A percentile compares a stretch with the other conserved stretches of the same genome.
Conservation (phyloP, 1,140 invertebrate genomes). For the Pissodes strobi region DNA sequence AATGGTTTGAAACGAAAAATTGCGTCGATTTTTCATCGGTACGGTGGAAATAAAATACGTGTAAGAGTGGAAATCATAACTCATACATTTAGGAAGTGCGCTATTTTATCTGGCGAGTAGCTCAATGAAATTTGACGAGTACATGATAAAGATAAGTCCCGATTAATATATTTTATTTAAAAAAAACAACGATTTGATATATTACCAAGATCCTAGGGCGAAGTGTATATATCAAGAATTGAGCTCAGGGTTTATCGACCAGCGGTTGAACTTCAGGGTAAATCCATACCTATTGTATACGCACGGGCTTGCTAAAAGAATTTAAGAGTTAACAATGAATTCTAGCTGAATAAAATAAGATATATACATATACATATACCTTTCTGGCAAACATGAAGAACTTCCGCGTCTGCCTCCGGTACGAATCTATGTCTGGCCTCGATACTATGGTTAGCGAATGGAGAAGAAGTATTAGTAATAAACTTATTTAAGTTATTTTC, state of each 20-base stretch:
- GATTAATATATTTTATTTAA: constrained; percentile 45
- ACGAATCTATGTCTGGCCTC: too few relatives aligned
- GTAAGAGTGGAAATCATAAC: constrained; percentile 38
- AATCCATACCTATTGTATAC: constrained; percentile 12
- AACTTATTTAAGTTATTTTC: too few relatives aligned
- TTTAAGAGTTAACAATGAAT: constrained; percentile 18
- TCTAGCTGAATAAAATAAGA: constrained; percentile 5
- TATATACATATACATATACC: neutral
- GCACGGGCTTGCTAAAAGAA: constrained; percentile 8
- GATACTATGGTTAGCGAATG: too few relatives aligned
- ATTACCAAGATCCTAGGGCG: constrained; percentile 8
- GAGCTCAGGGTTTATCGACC: constrained; percentile 10
- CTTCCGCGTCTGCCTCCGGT: too few relatives aligned
- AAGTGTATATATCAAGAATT: constrained; percentile 22
- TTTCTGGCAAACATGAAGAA: too few relatives aligned
- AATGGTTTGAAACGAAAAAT: constrained; percentile 44
- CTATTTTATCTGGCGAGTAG: constrained; percentile 38
- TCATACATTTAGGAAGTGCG: constrained; percentile 42
- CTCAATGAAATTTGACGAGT: constrained; percentile 45
- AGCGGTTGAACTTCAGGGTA: constrained; percentile 5
- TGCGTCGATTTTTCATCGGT: constrained; percentile 41
- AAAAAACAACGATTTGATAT: constrained; percentile 20
- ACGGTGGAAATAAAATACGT: constrained; percentile 31
- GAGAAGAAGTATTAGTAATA: too few relatives aligned
- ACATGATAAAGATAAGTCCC: constrained; percentile 40